phyloP scores from a whole-genome alignment of 1,140 invertebrate genomes.

The Nasonia longicornis region DNA sequence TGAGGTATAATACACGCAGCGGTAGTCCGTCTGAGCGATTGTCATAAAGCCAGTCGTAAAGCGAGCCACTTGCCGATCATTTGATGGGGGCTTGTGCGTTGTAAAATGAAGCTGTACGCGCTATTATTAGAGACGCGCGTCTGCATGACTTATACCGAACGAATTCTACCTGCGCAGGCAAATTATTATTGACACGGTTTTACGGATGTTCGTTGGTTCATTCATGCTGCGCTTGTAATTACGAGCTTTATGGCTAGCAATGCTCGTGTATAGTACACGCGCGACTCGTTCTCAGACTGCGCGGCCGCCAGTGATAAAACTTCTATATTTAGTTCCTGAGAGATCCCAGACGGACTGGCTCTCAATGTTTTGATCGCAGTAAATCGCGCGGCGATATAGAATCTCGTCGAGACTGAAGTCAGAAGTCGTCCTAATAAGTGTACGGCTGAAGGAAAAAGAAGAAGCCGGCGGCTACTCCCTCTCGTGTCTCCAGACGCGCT shows the following conservation, averaged over 20 bases:
- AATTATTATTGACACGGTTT: constrained; percentile 43
- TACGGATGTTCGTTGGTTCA: background rate
- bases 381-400: background rate
- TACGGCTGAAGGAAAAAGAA: background rate
- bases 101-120: constrained; percentile 45
- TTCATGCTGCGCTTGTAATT: background rate
- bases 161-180: constrained; percentile 30
- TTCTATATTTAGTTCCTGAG: background rate
- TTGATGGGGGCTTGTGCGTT: constrained; percentile 43
- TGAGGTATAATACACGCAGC: background rate
- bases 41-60: constrained; percentile 44
- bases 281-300: background rate
- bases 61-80: constrained; percentile 41
- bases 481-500: background rate
- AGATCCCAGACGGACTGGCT: background rate
- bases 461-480: background rate
- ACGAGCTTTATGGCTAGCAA: background rate
- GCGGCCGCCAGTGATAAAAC: background rate
- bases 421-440: background rate
- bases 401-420: background rate
- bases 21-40: constrained; percentile 32
- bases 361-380: background rate
- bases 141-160: constrained; percentile 31
- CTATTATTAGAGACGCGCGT: constrained; percentile 40
- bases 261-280: background rate